Percentiles rank a stretch among this genome's conserved stretches.
Conservation (phyloP, 2,113 vertebrate genomes). For the Corythornis madagascariensis region DNA sequence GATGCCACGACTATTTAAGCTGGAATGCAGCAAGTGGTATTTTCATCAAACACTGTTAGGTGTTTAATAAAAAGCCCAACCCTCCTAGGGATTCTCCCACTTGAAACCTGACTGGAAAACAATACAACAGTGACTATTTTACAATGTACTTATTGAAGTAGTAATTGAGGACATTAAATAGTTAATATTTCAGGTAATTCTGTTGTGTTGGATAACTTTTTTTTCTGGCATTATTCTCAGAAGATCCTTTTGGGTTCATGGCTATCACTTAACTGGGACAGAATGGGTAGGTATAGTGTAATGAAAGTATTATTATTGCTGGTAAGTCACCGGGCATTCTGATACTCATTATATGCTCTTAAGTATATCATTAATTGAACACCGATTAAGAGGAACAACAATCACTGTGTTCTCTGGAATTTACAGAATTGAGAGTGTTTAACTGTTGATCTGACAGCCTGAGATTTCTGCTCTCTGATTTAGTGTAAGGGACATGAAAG, state of each 20-base stretch:
- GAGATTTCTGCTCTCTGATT: neutral
- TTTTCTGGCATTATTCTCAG: neutral
- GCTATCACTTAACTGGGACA: neutral
- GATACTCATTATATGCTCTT: neutral
- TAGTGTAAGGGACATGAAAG: neutral
- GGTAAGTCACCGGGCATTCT: neutral
- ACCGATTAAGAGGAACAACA: neutral
- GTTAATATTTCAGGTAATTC: neutral
- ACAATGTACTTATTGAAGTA: neutral
- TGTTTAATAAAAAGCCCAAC: neutral
- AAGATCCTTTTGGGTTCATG: neutral
- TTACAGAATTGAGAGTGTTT: neutral
- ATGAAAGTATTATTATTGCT: neutral
- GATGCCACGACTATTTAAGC: neutral
- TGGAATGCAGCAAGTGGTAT: neutral
- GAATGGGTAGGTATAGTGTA: accelerated
- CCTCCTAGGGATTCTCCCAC: neutral
- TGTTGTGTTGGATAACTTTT: neutral
- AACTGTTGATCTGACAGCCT: neutral
- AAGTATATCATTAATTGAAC: neutral
- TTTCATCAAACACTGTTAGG: neutral
- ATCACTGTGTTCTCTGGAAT: neutral
- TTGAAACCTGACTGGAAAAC: neutral
- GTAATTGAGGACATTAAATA: neutral
- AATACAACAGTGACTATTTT: neutral